Base-by-base conservation (phyloP, 1,140 invertebrate genomes). In the Adoxophyes honmai region DNA sequence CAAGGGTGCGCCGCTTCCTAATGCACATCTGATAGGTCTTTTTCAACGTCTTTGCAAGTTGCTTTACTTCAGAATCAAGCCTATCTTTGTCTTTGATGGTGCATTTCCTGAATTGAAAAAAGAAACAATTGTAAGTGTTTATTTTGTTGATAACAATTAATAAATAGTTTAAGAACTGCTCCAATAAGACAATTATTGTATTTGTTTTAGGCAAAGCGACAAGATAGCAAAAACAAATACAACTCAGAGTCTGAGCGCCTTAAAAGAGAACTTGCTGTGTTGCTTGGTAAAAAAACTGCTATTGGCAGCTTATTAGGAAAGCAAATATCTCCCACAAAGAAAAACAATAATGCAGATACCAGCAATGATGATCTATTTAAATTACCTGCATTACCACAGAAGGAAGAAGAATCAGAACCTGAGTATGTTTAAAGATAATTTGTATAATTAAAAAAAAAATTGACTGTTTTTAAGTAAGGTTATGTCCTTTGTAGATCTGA, bases 51-150 rank as follows among this genome's bases (percentile, higher is more conserved):
- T 99, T 10, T 99, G 98, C 85, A 99, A 99, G 90, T 91, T 99
- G 11, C 90, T 99, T 1, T 98, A 96, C 83, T 99, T 97, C 78
- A 94, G 95, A 78, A 97, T 99, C 53, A 97, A 97, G 76, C 99
- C 99, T 10, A 93, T 99, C 1, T 99, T 99, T 91, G 97, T 99
- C n/a, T 99, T 99, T 90, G 98, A 99, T 92, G 98, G 98, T 16
- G 95, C 94, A 54, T 96, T 97, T 52, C 98, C 98, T 33, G 90
- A 91, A 58, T 91, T 99, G 8, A 99, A 99, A 86, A 95, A 93
- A 75, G 94, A 97, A 90, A 98, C 98, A 36, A 94, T 99, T 89
- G 97, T 98, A 91, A 93, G 92, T 92, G 63, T 42, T 44, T 53
- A 56, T 51, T 48, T 34, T 11, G 39, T 39, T 36, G n/a, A n/a